Conservation (phyloP, 1,140 invertebrate species). For the Metaphire vulgaris region DNA sequence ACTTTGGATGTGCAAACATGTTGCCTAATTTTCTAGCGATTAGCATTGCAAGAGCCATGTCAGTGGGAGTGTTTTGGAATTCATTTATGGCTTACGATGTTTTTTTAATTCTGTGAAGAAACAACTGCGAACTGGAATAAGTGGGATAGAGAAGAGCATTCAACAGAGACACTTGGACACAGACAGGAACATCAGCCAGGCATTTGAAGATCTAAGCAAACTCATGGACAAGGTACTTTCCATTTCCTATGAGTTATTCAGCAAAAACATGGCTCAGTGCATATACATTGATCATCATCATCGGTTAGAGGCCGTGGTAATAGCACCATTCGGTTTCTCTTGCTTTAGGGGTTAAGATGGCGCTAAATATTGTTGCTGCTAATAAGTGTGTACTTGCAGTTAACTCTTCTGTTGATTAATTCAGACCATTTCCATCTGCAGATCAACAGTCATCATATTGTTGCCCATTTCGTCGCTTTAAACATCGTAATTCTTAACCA, state of each 20-base stretch:
- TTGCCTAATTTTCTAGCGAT: no score
- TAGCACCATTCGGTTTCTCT: neutral
- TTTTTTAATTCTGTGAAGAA: constrained; percentile 35
- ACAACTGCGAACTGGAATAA: constrained; percentile 64
- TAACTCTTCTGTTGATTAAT: neutral
- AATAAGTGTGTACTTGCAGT: neutral
- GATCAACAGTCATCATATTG: no score
- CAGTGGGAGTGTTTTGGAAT: no score
- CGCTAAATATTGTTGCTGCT: neutral
- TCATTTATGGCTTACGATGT: no score
- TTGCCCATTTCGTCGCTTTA: no score
- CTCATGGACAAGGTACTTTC: constrained; percentile 75
- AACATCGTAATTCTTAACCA: no score
- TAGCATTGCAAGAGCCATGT: no score
- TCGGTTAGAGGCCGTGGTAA: neutral
- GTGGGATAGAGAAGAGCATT: constrained; percentile 87
- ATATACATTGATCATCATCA: neutral
- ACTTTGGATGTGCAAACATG: no score
- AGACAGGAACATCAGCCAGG: constrained; percentile 80
- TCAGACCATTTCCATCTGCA: neutral
- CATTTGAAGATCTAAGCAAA: constrained; percentile 90
- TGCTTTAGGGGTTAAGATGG: neutral
- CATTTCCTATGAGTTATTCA: neutral
- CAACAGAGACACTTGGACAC: constrained; percentile 82
- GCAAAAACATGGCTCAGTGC: neutral